Base-by-base conservation (phyloP, 1,140 invertebrate species). In the Callitettix versicolor region DNA sequence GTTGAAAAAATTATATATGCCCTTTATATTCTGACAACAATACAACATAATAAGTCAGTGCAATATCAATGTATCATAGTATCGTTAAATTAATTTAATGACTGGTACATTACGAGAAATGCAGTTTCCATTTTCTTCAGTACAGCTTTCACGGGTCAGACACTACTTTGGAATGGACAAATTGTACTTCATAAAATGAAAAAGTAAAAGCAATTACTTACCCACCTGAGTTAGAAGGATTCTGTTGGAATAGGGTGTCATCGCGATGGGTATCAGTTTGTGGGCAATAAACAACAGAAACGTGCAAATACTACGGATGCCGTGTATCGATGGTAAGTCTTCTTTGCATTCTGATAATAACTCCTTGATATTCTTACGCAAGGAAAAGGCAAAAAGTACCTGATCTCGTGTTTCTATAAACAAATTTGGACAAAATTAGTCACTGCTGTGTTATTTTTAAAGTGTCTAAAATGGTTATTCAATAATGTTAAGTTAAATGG, bases 301-400 rank as follows among this genome's bases (percentile, higher is more conserved):
- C 3, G 76, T 81, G 47, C 74, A 73, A 15, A 80, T 51, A 9
- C 77, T 70, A 56, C 77, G 71, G 33, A 84, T 69, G 7, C 81
- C 76, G 56, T 84, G 77, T 50, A 85, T 77, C 60, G 78, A 80
- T 42, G 72, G 68, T 44, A 82, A 77, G 56, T 80, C 78, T 41
- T 71, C 72, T 24, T 59, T 48, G 63, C 63, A 58, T 21, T 63
- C 58, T 40, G 63, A 65, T 47, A 71, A 62, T 54, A 74, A 63
- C 26, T 59, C 57, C 59, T 59, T 65, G 11, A 64, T 56, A 53
- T 65, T 77, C 57, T 70, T 69, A 66, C 61, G 74, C 60, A 67
- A 71, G 61, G 68, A 81, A 65, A 72, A 85, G 62, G 73, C 74
- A 73, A 65, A 71, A 57, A 65, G 4, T 15, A 42, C 33, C 21